Percentiles rank a stretch among this genome's conserved stretches.
phyloP scores from a whole-genome alignment of 2,888 invertebrate genomes.

The Cryptocheilus praepositus region DNA sequence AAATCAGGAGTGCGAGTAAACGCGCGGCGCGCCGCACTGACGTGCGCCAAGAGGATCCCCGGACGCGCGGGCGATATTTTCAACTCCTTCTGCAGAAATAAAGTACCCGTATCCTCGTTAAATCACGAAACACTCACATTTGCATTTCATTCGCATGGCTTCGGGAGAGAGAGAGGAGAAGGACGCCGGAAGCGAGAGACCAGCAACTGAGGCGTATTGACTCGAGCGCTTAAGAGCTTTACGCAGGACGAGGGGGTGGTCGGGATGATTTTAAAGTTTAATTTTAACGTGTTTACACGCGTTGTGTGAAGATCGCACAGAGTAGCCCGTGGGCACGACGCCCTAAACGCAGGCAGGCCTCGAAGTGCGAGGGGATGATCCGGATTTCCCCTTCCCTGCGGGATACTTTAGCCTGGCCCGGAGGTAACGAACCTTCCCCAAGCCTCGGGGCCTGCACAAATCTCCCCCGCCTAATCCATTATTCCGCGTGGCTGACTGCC shows the following conservation, averaged over 20 bases:
- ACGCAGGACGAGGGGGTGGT: slow-evolving; percentile 17
- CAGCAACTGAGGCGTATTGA: slow-evolving; percentile 27
- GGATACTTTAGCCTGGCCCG: slow-evolving; percentile 10
- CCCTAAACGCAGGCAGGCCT: slow-evolving; percentile 23
- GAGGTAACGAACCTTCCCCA: slow-evolving; percentile 14
- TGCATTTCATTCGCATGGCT: slow-evolving; percentile 32
- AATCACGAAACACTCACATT: slow-evolving; percentile 27
- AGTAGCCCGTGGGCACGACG: slow-evolving; percentile 27
- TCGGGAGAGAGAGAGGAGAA: slow-evolving; percentile 28
- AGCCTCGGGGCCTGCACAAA: slow-evolving; percentile 12
- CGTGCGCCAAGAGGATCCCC: not conserved
- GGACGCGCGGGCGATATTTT: no score
- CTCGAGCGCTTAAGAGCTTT: slow-evolving; percentile 22
- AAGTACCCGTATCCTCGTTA: slow-evolving; percentile 14
- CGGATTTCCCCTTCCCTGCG: slow-evolving; percentile 33
- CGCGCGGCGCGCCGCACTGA: no score
- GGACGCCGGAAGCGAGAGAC: slow-evolving; percentile 22
- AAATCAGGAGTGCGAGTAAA: no score
- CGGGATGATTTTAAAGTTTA: slow-evolving; percentile 41
- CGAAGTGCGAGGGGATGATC: slow-evolving; percentile 38
- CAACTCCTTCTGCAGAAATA: no score
- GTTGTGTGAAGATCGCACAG: slow-evolving; percentile 13
- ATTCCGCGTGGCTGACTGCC: slow-evolving; percentile 48
- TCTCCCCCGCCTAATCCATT: slow-evolving; percentile 52
- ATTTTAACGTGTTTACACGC: slow-evolving; percentile 50